Evolutionary conservation across 1,140 invertebrate genomes (phyloP).

Genomic region (Drosophila pallidifrons): DNA sequence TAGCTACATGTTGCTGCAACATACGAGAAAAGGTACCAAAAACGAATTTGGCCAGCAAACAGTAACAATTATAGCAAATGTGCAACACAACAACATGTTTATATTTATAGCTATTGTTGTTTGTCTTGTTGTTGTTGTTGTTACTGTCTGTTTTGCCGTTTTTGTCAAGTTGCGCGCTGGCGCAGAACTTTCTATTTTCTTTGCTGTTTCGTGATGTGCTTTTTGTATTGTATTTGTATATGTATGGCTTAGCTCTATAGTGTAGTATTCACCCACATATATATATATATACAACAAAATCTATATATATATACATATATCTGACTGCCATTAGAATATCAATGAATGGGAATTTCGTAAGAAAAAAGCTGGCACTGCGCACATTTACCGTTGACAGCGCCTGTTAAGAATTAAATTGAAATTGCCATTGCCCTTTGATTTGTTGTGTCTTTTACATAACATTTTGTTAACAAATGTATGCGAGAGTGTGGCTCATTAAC

Average conservation of each 20-base stretch:
- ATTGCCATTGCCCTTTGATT: neutral
- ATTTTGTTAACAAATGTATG: neutral
- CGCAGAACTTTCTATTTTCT: slow-evolving; percentile 83
- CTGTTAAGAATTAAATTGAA: slow-evolving; percentile 21
- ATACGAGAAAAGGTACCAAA: slow-evolving; percentile 27
- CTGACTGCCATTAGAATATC: slow-evolving; percentile 53
- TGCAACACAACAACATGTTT: slow-evolving; percentile 23
- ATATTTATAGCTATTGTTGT: slow-evolving; percentile 16
- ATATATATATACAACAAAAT: neutral
- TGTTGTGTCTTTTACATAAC: slow-evolving; percentile 27
- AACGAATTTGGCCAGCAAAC: slow-evolving; percentile 17
- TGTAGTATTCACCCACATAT: neutral
- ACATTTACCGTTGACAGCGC: slow-evolving; percentile 29
- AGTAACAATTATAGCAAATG: slow-evolving; percentile 16
- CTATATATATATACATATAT: neutral
- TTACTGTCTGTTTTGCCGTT: slow-evolving; percentile 33
- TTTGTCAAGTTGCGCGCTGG: slow-evolving; percentile 34
- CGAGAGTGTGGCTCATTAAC: slow-evolving; percentile 2
- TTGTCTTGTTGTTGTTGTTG: slow-evolving; percentile 27
- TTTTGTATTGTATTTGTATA: slow-evolving; percentile 24
- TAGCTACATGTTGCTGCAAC: slow-evolving; percentile 55
- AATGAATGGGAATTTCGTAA: slow-evolving; percentile 54
- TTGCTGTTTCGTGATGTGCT: slow-evolving; percentile 66
- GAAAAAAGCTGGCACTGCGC: slow-evolving; percentile 3
- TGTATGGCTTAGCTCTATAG: neutral